A percentile compares a stretch with the other conserved stretches of the same genome.
These are phyloP conservation scores for Lasioglossum calceatum DNA, from an alignment of 2,888 invertebrate species.

Conservation along the genomic window DNA sequence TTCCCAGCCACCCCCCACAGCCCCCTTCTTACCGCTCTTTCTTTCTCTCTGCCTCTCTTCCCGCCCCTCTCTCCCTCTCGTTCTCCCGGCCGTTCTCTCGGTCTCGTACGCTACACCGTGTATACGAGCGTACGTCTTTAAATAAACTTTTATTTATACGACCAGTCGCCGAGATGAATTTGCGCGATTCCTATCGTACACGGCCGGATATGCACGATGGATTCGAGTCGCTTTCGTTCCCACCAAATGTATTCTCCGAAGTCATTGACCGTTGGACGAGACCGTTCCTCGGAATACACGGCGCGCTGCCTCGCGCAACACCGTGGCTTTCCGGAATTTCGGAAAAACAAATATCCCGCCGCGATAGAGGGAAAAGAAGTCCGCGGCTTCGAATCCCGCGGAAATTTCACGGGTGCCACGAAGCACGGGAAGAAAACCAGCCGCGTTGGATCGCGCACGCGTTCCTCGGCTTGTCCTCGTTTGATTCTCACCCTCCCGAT, in stretches of 20 bases:
- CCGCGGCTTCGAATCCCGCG: neutral
- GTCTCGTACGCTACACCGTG: conserved; percentile 44
- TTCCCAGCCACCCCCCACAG: neutral
- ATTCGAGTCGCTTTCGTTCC: conserved; percentile 76
- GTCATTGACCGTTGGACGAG: conserved; percentile 70
- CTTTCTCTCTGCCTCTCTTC: conserved; percentile 1
- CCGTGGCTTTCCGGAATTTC: conserved; percentile 10
- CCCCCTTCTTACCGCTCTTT: neutral
- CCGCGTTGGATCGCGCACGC: neutral
- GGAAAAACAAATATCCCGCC: conserved; percentile 36
- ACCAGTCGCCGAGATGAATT: conserved; percentile 80
- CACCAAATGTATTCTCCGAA: conserved; percentile 70
- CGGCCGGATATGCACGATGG: conserved; percentile 79
- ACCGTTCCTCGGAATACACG: conserved; percentile 28
- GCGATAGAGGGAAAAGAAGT: conserved; percentile 10
- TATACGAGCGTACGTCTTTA: conserved; percentile 78
- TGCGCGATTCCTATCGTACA: conserved; percentile 77
- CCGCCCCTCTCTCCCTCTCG: neutral
- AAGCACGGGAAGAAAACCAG: neutral
- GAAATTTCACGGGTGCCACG: neutral
- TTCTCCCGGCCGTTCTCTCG: conserved; percentile 25
- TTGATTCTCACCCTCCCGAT: neutral
- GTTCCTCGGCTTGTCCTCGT: neutral
- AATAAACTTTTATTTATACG: conserved; percentile 84
- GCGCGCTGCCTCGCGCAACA: conserved; percentile 6